These are phyloP conservation scores for Strigamia maritima DNA, from an alignment of 2,888 invertebrate species.

Conservation along the genomic window DNA sequence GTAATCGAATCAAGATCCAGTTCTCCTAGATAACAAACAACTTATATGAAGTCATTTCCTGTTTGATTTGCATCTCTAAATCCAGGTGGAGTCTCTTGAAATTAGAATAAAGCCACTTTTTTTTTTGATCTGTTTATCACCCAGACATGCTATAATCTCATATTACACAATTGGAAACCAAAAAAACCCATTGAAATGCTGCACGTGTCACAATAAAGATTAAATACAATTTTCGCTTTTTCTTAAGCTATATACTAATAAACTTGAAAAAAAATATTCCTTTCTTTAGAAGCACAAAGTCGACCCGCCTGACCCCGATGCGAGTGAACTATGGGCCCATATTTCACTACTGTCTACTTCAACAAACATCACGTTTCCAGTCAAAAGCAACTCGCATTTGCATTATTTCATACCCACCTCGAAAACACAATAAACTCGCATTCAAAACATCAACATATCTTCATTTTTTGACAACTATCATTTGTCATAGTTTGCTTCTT, in stretches of 20 bases:
- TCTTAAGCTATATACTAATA: too few relatives aligned
- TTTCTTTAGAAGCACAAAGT: not conserved
- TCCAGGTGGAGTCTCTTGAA: not conserved
- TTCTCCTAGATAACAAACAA: not conserved
- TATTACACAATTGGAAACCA: not conserved
- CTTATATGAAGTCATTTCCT: not conserved
- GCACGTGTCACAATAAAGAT: too few relatives aligned
- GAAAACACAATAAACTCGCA: too few relatives aligned
- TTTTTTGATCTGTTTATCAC: not conserved
- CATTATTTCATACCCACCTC: not conserved
- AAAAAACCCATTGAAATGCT: not conserved
- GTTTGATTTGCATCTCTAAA: not conserved
- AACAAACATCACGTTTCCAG: not conserved
- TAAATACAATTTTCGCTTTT: too few relatives aligned
- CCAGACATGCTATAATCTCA: not conserved
- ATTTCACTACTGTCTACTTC: conserved; percentile 1
- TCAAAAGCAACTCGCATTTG: not conserved
- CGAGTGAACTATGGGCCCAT: not conserved
- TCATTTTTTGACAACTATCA: too few relatives aligned
- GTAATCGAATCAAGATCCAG: too few relatives aligned
- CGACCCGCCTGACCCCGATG: not conserved
- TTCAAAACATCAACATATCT: too few relatives aligned
- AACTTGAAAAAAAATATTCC: not conserved
- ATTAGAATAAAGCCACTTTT: not conserved
- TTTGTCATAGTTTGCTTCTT: too few relatives aligned